Percentiles rank a stretch among this genome's conserved stretches.
These are phyloP conservation scores for Eubucco bourcierii DNA, from an alignment of 2,113 vertebrate species.

Conservation along the genomic window DNA sequence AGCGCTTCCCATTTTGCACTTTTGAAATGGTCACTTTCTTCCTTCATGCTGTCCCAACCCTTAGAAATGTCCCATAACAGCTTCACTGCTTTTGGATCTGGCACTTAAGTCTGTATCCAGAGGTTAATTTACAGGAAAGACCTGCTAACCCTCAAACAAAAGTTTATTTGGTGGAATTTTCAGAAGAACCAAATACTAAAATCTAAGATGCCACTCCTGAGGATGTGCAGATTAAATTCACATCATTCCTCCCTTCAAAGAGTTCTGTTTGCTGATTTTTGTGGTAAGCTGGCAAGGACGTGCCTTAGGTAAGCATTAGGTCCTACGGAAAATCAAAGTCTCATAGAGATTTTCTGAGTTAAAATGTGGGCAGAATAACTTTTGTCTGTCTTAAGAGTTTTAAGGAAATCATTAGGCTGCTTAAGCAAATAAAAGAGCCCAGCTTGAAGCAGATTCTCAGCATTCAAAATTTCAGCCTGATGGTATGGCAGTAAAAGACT, in stretches of 20 bases:
- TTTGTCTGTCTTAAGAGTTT: constrained; percentile 2
- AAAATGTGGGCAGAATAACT: background rate
- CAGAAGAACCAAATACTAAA: background rate
- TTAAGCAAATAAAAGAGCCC: constrained; percentile 15
- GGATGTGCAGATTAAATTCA: background rate
- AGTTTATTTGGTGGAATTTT: background rate
- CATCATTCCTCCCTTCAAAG: background rate
- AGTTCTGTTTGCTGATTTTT: background rate
- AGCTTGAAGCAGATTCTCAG: background rate
- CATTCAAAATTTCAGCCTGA: background rate
- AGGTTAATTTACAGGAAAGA: background rate
- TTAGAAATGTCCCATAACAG: background rate
- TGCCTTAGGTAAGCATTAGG: background rate
- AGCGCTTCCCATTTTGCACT: background rate
- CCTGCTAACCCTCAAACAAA: background rate
- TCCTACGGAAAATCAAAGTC: background rate
- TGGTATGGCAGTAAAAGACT: background rate
- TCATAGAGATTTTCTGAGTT: background rate
- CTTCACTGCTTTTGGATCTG: background rate
- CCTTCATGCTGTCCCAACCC: background rate
- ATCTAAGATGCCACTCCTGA: background rate
- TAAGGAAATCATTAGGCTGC: constrained; percentile 15
- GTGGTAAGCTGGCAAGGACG: background rate
- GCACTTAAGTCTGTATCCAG: background rate
- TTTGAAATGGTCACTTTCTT: background rate